phyloP scores from a whole-genome alignment of 1,140 invertebrate genomes.

The Nebria ingens region DNA sequence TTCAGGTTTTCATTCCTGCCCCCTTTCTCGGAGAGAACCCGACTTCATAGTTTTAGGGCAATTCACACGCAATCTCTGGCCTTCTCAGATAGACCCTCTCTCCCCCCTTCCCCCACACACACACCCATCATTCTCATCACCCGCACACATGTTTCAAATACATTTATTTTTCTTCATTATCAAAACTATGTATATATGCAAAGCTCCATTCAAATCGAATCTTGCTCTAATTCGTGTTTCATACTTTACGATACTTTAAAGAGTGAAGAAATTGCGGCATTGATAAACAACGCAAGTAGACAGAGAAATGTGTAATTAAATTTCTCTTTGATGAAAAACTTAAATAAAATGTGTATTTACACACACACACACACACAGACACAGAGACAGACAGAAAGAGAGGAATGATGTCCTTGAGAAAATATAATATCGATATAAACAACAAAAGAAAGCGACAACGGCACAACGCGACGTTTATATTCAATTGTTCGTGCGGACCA shows the following conservation, averaged over 20 bases:
- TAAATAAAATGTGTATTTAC: not conserved
- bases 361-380: slow-evolving; percentile 4
- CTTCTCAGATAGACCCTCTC: not conserved
- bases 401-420: too few species aligned
- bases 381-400: not conserved
- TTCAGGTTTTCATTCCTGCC: slow-evolving; percentile 6
- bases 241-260: too few species aligned
- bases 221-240: too few species aligned
- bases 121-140: too few species aligned
- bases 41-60: slow-evolving; percentile 6
- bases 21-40: slow-evolving; percentile 3
- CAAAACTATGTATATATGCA: too few species aligned
- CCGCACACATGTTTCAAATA: too few species aligned
- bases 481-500: not conserved
- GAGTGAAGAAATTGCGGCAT: too few species aligned
- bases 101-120: too few species aligned
- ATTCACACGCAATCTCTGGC: slow-evolving; percentile 6
- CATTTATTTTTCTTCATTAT: too few species aligned
- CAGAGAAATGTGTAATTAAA: not conserved
- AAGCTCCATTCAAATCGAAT: not conserved
- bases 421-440: too few species aligned
- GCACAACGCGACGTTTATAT: too few species aligned
- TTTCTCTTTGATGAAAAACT: not conserved
- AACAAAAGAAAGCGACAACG: not conserved
- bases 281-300: too few species aligned